phyloP scores from a whole-genome alignment of 1,140 invertebrate genomes.

The Lysiphlebus fabarum region DNA sequence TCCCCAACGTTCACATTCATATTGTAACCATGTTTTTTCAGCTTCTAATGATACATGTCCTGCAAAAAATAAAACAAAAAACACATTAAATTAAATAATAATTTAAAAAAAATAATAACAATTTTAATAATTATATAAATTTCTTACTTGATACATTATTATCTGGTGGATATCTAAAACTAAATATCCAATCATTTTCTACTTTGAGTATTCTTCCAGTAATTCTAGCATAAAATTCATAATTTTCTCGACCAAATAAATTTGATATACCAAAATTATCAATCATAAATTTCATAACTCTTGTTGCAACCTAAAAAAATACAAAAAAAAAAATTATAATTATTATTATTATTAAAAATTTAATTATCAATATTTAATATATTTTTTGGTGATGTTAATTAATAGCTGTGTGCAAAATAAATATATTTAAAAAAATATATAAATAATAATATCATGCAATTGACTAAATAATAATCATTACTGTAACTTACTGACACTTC shows the following conservation, averaged over 20 bases:
- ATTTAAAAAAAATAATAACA: conserved; percentile 2
- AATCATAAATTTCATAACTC: conserved; percentile 93
- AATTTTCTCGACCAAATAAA: conserved; percentile 93
- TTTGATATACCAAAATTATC: conserved; percentile 95
- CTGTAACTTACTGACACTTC: conserved; percentile 50
- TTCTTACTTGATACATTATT: conserved; percentile 72
- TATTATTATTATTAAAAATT: conserved; percentile 14
- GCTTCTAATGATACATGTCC: conserved; percentile 80
- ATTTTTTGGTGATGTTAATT: neutral
- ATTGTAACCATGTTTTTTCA: conserved; percentile 84
- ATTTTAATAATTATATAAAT: conserved; percentile 12
- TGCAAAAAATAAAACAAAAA: conserved; percentile 50
- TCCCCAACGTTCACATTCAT: conserved; percentile 81
- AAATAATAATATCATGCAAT: no score
- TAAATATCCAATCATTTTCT: conserved; percentile 92
- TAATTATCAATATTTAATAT: no score
- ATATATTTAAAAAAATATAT: no score
- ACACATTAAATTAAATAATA: conserved; percentile 9
- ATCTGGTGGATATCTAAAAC: conserved; percentile 85
- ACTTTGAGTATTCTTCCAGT: conserved; percentile 89
- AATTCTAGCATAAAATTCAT: conserved; percentile 94
- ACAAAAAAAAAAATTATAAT: conserved; percentile 8
- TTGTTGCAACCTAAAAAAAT: conserved; percentile 76
- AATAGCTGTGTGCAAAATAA: no score
- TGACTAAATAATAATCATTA: conserved; percentile 30